Conservation (phyloP, 2,797 vertebrate genomes). For the Menidia menidia region DNA sequence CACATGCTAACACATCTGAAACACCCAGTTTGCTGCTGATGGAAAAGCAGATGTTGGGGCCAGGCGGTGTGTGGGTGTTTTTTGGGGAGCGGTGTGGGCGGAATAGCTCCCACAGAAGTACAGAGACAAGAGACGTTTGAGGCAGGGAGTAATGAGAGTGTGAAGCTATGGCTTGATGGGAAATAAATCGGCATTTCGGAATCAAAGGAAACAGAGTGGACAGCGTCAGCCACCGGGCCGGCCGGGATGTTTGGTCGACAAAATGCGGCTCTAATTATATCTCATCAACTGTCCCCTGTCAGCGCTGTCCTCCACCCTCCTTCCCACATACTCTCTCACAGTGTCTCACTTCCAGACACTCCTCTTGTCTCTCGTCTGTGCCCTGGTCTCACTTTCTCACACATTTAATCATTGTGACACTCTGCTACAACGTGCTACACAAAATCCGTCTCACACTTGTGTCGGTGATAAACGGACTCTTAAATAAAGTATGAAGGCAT, state of each 20-base stretch:
- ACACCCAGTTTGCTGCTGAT: conserved; percentile 51
- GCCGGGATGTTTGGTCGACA: conserved; percentile 68
- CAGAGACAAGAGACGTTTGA: conserved; percentile 6
- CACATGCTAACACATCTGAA: conserved; percentile 54
- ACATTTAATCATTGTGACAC: conserved; percentile 36
- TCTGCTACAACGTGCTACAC: conserved; percentile 29
- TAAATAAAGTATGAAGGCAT: conserved; percentile 16
- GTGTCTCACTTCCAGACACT: conserved; percentile 37
- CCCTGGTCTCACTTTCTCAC: conserved; percentile 53
- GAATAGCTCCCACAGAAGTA: conserved; percentile 23
- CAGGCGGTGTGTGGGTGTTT: conserved; percentile 36
- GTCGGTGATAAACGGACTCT: conserved; percentile 43
- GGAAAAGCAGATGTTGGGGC: conserved; percentile 57
- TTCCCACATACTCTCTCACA: conserved; percentile 40
- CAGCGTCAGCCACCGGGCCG: conserved; percentile 40
- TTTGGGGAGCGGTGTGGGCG: conserved; percentile 23
- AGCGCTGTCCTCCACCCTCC: conserved; percentile 67
- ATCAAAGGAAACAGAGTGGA: conserved; percentile 34
- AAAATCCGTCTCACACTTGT: conserved; percentile 52
- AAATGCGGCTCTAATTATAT: conserved; percentile 81
- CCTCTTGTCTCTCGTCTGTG: conserved; percentile 22
- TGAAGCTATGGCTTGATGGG: background rate
- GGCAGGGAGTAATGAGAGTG: conserved; percentile 1
- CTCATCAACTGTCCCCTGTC: conserved; percentile 79
- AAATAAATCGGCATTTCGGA: conserved; percentile 11